Percentiles rank a stretch among this genome's conserved stretches.
These are phyloP conservation scores for Microctonus brassicae DNA, from an alignment of 2,888 invertebrate genomes.

Conservation along the genomic window DNA sequence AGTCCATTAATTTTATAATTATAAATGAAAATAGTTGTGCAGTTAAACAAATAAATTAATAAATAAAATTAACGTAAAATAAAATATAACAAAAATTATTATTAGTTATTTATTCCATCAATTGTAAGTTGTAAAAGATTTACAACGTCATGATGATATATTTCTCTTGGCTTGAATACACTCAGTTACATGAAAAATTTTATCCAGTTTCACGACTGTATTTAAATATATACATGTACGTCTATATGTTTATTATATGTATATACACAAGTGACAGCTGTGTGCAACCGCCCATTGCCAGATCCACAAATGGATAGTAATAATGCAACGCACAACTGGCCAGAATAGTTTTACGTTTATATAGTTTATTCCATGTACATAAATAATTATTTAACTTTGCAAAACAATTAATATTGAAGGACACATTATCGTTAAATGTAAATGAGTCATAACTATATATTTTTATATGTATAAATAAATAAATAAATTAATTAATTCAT, in stretches of 20 bases:
- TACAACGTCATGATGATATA: constrained; percentile 31
- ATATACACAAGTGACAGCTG: constrained; percentile 33
- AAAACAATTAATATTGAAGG: no score
- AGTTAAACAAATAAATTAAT: no score
- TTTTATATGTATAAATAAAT: no score
- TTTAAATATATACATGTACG: constrained; percentile 18
- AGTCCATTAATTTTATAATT: no score
- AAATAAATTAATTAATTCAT: no score
- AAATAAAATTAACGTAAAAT: no score
- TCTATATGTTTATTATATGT: background rate
- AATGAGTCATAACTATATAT: no score
- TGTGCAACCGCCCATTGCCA: constrained; percentile 26
- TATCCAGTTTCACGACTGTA: constrained; percentile 32
- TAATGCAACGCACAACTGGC: constrained; percentile 30
- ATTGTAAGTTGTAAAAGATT: constrained; percentile 21
- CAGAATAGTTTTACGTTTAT: constrained; percentile 17
- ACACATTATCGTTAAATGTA: no score
- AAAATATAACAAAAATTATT: background rate
- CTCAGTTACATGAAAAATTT: constrained; percentile 28
- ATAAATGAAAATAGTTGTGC: no score
- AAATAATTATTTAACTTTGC: background rate
- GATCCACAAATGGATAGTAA: constrained; percentile 31
- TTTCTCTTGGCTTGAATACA: constrained; percentile 13
- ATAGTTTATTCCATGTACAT: background rate
- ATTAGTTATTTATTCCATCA: background rate